Evolutionary conservation across 2,888 invertebrate species (phyloP).

Genomic region (Thelaira solivaga): DNA sequence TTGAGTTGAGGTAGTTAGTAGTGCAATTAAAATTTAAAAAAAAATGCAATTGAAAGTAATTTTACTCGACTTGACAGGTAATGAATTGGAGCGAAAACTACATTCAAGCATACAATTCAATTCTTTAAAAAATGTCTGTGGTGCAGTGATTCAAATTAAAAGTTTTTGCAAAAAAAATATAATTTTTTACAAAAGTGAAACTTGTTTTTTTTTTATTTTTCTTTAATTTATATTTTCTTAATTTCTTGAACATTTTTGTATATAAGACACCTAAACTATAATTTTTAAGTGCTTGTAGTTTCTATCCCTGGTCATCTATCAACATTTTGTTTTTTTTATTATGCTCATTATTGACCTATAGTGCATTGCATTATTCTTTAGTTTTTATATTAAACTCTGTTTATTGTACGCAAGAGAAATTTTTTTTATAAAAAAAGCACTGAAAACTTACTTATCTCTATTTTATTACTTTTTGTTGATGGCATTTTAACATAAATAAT

Average conservation of each 20-base stretch:
- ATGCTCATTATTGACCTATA: constrained; percentile 4
- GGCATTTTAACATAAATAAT: constrained; percentile 14
- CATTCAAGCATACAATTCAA: too few relatives aligned
- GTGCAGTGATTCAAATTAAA: too few relatives aligned
- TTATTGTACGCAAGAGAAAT: constrained; percentile 1
- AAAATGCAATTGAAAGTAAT: constrained; percentile 8
- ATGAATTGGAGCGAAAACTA: not conserved
- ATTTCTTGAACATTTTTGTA: too few relatives aligned
- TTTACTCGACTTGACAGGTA: not conserved
- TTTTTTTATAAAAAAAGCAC: constrained; percentile 1
- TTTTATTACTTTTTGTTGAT: not conserved
- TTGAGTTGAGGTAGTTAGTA: constrained; percentile 23
- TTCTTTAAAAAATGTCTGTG: too few relatives aligned
- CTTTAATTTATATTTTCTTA: too few relatives aligned
- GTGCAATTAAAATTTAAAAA: constrained; percentile 15
- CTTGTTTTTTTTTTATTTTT: too few relatives aligned
- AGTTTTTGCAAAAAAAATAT: too few relatives aligned
- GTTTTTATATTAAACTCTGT: not conserved
- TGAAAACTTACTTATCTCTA: constrained; percentile 4
- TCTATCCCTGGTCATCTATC: too few relatives aligned
- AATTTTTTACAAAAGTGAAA: too few relatives aligned
- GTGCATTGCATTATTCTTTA: not conserved
- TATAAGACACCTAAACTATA: too few relatives aligned
- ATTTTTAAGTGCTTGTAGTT: too few relatives aligned
- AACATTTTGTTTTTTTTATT: too few relatives aligned